Base-by-base conservation (phyloP, 2,113 vertebrate species). In the Dendrocopos noguchii region DNA sequence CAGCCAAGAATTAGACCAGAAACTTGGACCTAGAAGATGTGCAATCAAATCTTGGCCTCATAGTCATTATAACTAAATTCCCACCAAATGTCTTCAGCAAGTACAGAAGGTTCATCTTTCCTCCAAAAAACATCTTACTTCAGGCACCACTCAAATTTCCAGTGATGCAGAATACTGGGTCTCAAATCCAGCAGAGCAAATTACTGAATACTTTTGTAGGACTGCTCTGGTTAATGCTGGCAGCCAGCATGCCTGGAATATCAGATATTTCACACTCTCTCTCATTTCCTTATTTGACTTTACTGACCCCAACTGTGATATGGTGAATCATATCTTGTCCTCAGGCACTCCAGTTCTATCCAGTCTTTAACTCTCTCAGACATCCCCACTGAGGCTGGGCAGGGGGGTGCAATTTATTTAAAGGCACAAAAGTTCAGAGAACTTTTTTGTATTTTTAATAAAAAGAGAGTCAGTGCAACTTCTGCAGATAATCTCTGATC, bases 261-360 rank as follows among this genome's bases (percentile, higher is more conserved):
- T 82, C 84, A 91, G 72, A 7, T 84, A 89, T 39, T 76, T 92
- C 84, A 88, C 70, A 53, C 70, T 4, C 2, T 17, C 56, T 73
- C 33, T 33, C 81, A 21, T 89, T 92, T 47, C 93, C 94, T 91
- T 94, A 87, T 91, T 82, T 95, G 90, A 82, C 89, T 92, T 50
- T 44, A 64, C 76, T 93, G 92, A 88, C 94, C 86, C 76, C 86
- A 52, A 0, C 0, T 85, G 88, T 33, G 94, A 94, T 90, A 91
- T 0, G 17, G 63, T 42, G 29, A 94, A 82, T 63, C 88, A 27
- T 80, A 73, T 20, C 91, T 66, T 3, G 0, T 39, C 46, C 59
- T 60, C 88, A 68, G 66, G 61, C 61, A 24, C 2, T 28, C 39
- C 80, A 85, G 53, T 29, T 60, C 46, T 44, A 80, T 36, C 31